These are phyloP conservation scores for Caradrina kadenii DNA, from an alignment of 2,888 invertebrate species.

Conservation along the genomic window DNA sequence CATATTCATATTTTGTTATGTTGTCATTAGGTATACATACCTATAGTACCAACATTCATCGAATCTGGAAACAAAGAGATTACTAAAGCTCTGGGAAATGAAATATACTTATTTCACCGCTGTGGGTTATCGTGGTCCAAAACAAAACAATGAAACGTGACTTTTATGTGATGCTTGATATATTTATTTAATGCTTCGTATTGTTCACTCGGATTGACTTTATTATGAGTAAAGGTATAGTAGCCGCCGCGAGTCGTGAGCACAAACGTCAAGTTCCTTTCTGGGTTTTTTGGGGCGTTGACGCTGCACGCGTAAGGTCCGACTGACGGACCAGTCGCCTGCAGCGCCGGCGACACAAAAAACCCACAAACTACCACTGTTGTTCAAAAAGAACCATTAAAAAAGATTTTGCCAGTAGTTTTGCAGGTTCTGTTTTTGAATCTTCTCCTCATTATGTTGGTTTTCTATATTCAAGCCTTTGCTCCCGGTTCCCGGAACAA, in stretches of 20 bases:
- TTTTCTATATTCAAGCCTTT: neutral
- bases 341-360: too few relatives aligned
- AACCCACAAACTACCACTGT: too few relatives aligned
- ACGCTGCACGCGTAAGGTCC: too few relatives aligned
- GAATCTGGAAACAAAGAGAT: slow-evolving; percentile 31
- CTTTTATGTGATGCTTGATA: slow-evolving; percentile 53
- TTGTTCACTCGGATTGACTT: slow-evolving; percentile 13
- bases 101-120: slow-evolving; percentile 34
- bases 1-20: neutral
- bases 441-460: neutral
- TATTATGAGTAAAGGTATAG: slow-evolving; percentile 1
- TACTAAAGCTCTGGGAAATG: slow-evolving; percentile 38
- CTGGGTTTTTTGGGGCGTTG: too few relatives aligned
- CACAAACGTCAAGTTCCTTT: too few relatives aligned
- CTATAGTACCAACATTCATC: neutral
- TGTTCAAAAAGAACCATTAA: slow-evolving; percentile 1
- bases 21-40: neutral
- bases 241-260: too few relatives aligned
- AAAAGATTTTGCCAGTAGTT: neutral
- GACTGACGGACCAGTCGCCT: too few relatives aligned
- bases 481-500: neutral
- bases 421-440: neutral
- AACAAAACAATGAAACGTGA: slow-evolving; percentile 42
- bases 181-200: slow-evolving; percentile 25
- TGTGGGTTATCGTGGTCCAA: slow-evolving; percentile 33